phyloP scores from a whole-genome alignment of 2,888 invertebrate species.

The Stenchaetothrips biformis region DNA sequence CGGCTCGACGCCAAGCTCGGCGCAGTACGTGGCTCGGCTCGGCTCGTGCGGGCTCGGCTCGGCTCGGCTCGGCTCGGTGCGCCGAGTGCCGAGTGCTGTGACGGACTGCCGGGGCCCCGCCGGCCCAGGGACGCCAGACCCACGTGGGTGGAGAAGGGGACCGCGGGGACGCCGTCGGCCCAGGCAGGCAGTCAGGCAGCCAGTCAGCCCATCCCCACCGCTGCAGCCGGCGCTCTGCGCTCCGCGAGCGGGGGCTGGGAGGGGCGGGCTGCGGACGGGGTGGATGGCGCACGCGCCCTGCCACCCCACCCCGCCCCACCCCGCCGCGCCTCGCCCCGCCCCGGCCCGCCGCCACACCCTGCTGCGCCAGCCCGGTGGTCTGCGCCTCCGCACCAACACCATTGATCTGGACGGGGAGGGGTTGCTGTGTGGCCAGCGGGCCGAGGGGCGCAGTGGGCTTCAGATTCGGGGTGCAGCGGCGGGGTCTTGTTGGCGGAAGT shows the following conservation, averaged over 20 bases:
- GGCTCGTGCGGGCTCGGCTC: neutral
- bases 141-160: too few species aligned
- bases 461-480: neutral
- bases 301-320: too few species aligned
- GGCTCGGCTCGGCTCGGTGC: too few species aligned
- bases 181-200: too few species aligned
- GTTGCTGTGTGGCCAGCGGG: too few species aligned
- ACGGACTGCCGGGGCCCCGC: neutral
- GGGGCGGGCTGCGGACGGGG: neutral
- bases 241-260: neutral
- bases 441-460: neutral
- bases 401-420: slow-evolving; percentile 16
- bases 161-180: too few species aligned
- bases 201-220: too few species aligned
- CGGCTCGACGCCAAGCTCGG: neutral
- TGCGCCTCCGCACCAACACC: neutral
- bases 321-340: neutral
- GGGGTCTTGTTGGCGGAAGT: neutral
- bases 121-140: too few species aligned
- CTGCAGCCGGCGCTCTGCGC: too few species aligned
- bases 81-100: slow-evolving; percentile 15
- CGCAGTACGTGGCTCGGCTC: neutral
- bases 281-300: neutral
- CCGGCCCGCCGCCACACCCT: neutral
- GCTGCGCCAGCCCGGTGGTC: too few species aligned